Conservation (phyloP, 2,113 vertebrate species). For the Hypocryptadius cinnamomeus region DNA sequence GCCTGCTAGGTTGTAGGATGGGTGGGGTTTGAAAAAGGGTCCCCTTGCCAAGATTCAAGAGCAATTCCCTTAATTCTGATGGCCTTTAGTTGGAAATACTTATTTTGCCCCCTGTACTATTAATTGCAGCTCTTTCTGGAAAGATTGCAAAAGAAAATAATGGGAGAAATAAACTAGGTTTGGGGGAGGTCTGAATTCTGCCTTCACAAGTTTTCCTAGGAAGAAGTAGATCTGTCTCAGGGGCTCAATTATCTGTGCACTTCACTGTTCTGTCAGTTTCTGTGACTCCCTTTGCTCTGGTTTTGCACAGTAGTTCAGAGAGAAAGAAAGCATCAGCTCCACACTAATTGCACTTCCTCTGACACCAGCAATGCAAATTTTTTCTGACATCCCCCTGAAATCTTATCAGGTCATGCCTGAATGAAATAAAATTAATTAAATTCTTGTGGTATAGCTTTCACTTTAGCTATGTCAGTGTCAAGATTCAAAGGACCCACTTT, state of each 20-base stretch:
- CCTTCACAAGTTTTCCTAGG: neutral
- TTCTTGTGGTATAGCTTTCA: neutral
- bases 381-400: neutral
- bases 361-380: neutral
- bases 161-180: neutral
- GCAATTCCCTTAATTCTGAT: neutral
- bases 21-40: neutral
- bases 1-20: neutral
- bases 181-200: neutral
- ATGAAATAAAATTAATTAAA: neutral
- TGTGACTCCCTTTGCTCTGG: neutral
- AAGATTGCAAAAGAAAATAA: neutral
- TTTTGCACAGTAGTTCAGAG: neutral
- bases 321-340: neutral
- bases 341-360: slow-evolving; percentile 5
- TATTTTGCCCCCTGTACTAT: neutral
- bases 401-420: neutral
- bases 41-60: neutral
- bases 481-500: neutral
- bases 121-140: neutral
- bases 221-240: neutral
- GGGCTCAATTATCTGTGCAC: neutral
- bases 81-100: neutral
- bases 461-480: neutral
- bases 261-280: neutral